These are phyloP conservation scores for Austrofundulus limnaeus DNA, from an alignment of 2,113 vertebrate species.

Conservation along the genomic window DNA sequence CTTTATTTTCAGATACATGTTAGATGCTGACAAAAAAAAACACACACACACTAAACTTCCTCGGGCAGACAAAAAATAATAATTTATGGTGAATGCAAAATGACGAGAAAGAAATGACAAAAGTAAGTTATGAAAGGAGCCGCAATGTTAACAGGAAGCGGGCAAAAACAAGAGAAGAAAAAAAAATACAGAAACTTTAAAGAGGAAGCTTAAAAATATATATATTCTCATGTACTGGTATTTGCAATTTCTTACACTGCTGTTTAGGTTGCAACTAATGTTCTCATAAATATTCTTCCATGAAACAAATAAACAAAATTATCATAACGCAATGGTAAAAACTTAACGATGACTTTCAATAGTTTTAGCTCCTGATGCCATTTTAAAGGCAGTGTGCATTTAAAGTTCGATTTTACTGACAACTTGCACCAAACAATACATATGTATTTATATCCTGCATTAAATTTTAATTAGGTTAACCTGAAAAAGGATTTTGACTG, in stretches of 20 bases:
- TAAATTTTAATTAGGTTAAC: too few species aligned
- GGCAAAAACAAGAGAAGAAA: constrained; percentile 19
- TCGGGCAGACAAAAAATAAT: constrained; percentile 25
- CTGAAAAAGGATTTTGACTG: not conserved
- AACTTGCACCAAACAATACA: not conserved
- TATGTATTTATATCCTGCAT: not conserved
- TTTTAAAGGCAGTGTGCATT: not conserved
- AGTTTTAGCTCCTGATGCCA: not conserved
- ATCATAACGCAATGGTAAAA: too few species aligned
- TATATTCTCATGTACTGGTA: not conserved
- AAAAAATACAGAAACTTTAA: constrained; percentile 36
- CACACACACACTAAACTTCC: constrained; percentile 42
- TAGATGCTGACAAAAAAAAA: constrained; percentile 41
- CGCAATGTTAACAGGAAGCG: constrained; percentile 24
- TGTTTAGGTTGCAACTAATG: too few species aligned
- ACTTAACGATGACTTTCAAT: too few species aligned
- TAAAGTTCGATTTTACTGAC: not conserved
- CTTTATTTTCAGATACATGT: constrained; percentile 53
- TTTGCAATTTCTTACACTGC: not conserved
- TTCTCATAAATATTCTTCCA: too few species aligned
- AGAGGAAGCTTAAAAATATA: constrained; percentile 15
- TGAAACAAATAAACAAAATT: too few species aligned
- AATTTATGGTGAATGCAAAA: constrained; percentile 45
- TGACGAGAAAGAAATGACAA: constrained; percentile 12
- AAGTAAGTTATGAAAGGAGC: constrained; percentile 22